Evolutionary conservation across 2,113 vertebrate species (phyloP).

Genomic region (Laterallus jamaicensis): DNA sequence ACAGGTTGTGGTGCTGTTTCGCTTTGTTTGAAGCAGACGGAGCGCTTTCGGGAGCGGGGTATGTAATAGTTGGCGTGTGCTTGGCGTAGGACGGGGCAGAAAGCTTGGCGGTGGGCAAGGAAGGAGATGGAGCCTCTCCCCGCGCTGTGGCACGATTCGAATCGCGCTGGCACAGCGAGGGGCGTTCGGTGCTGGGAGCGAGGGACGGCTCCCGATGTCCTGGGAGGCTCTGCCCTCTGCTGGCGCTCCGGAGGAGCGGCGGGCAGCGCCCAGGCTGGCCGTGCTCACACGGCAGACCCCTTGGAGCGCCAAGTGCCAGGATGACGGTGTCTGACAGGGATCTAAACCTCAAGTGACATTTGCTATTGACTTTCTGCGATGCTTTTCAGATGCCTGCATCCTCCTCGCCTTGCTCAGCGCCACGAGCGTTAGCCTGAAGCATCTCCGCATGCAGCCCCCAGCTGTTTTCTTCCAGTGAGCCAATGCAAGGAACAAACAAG

Average conservation of each 20-base stretch:
- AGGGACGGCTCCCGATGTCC: no score
- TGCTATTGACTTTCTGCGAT: constrained; percentile 20
- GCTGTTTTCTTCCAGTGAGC: neutral
- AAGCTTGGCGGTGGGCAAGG: neutral
- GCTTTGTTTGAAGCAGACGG: neutral
- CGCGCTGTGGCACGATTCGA: neutral
- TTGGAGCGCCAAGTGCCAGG: neutral
- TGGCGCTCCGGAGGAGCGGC: neutral
- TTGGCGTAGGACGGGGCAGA: neutral
- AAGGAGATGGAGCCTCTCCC: neutral
- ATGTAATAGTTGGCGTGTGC: rapidly evolving
- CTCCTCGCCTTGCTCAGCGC: constrained; percentile 28
- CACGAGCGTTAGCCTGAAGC: constrained; percentile 1
- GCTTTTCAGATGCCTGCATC: constrained; percentile 36
- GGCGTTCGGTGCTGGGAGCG: no score
- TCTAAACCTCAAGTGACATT: constrained; percentile 9
- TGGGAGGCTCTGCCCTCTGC: constrained; percentile 65
- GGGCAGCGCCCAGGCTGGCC: neutral
- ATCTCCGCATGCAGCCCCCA: neutral
- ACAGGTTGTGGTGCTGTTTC: no score
- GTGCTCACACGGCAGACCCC: neutral
- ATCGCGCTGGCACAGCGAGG: neutral
- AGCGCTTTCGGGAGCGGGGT: neutral
- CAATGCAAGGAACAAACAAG: neutral
- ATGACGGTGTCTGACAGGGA: neutral